phyloP scores from a whole-genome alignment of 2,888 invertebrate species.

The Mesoligia furuncula region DNA sequence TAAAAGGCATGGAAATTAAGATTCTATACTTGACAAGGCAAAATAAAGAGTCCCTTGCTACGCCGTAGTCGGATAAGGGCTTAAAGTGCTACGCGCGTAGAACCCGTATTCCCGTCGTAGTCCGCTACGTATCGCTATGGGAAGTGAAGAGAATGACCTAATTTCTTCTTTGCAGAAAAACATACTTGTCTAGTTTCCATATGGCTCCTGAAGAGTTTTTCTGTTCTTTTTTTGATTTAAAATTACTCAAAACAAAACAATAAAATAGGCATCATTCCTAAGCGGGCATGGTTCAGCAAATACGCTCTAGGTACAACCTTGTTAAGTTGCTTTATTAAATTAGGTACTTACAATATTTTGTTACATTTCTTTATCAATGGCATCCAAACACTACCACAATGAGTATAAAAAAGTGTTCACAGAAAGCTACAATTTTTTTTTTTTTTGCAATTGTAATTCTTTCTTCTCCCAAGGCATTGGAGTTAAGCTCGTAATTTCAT shows the following conservation, averaged over 20 bases:
- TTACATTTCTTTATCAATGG: conserved; percentile 5
- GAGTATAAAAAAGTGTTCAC: not conserved
- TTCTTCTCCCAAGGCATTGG: conserved; percentile 14
- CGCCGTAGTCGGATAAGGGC: conserved; percentile 25
- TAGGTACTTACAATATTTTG: not conserved
- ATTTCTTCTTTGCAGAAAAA: not conserved
- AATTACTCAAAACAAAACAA: not conserved
- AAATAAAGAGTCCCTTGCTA: conserved; percentile 17
- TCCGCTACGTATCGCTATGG: not conserved
- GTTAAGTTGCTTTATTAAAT: not conserved
- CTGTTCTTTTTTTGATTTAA: not conserved
- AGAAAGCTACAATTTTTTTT: too few species aligned
- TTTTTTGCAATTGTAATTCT: not conserved
- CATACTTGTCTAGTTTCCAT: not conserved
- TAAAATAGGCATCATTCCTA: not conserved
- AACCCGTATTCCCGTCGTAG: conserved; percentile 5
- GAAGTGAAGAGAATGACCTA: not conserved
- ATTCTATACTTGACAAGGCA: not conserved
- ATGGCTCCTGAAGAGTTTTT: not conserved
- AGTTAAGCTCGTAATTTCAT: conserved; percentile 44
- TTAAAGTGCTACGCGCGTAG: conserved; percentile 17
- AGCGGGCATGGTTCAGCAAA: conserved; percentile 14
- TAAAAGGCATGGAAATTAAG: not conserved
- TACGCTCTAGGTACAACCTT: conserved; percentile 10
- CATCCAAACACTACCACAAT: not conserved